Base-by-base conservation (phyloP, 2,113 vertebrate genomes). In the Mormyrus lacerda region DNA sequence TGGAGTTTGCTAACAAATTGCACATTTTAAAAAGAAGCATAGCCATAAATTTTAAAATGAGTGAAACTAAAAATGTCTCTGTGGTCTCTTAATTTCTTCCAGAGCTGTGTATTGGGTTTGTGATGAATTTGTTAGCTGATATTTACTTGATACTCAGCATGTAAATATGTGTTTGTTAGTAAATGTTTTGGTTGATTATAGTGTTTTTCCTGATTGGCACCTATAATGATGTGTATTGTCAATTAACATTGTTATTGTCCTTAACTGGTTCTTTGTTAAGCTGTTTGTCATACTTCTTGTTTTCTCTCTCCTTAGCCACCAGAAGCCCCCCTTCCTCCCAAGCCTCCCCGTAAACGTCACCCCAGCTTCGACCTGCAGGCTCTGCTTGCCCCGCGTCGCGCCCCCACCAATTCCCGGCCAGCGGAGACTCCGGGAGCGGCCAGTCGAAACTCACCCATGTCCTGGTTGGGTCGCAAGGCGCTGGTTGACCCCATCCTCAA, bases 361-460 rank as follows among this genome's bases (percentile, higher is more conserved):
- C 96, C 96, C 1, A 96, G 96, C 91, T 96, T 96, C 5, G 96
- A 96, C 93, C 95, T 96, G 6, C 95, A 96, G 93, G 96, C 95
- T 21, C 94, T 96, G 1, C 93, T 96, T 45, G 95, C 94, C 7
- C 95, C 95, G 1, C 94, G 95, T 7, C 90, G 94, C 42, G 91
- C 90, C 0, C 87, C 73, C 24, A 6, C 92, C 87, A 87, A 91
- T 31, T 89, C 95, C 51, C 91, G 94, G 92, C 87, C 95, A 0
- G 45, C 89, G 15, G 94, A 95, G 87, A 88, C 92, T 2, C 91
- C 93, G 0, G 84, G 88, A 0, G 87, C 91, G 2, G 4, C 48
- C 11, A 93, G 91, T 87, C 93, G 95, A 0, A 93, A n/a, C 90
- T 96, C 96, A 3, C 95, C 96, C 39, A 93, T 96, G 94, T 95